phyloP scores from a whole-genome alignment of 2,888 invertebrate genomes.

The Drosophila rellima region DNA sequence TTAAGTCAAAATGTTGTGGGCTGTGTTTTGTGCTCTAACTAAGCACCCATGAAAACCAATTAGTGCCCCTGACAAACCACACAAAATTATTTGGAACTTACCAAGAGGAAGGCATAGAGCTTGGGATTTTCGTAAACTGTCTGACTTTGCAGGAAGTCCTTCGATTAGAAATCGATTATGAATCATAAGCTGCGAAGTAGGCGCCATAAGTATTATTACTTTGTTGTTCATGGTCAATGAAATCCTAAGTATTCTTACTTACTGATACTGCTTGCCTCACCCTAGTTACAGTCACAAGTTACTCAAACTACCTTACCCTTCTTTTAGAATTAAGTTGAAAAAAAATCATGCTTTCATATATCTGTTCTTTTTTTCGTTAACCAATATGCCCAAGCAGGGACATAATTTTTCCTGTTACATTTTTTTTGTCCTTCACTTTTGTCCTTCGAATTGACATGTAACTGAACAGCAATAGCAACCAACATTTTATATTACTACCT shows the following conservation, averaged over 20 bases:
- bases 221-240: neutral
- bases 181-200: conserved; percentile 15
- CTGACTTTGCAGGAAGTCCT: conserved; percentile 1
- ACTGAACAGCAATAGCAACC: neutral
- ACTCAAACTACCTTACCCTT: no score
- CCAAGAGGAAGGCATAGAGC: neutral
- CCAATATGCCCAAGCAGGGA: neutral
- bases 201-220: neutral
- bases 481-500: conserved; percentile 2
- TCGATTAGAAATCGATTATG: conserved; percentile 24
- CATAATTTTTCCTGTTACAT: no score
- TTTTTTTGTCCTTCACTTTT: no score
- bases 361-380: neutral
- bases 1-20: conserved; percentile 72
- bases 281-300: no score
- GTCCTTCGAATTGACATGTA: neutral
- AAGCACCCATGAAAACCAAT: conserved; percentile 54
- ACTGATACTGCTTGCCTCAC: no score
- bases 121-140: conserved; percentile 11
- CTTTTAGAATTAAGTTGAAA: no score
- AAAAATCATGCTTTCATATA: neutral
- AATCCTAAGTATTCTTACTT: no score
- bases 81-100: conserved; percentile 26
- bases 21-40: conserved; percentile 34
- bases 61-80: conserved; percentile 39